Percentiles rank a stretch among this genome's conserved stretches.
These are phyloP conservation scores for Myathropa florea DNA, from an alignment of 2,888 invertebrate species.

Conservation along the genomic window DNA sequence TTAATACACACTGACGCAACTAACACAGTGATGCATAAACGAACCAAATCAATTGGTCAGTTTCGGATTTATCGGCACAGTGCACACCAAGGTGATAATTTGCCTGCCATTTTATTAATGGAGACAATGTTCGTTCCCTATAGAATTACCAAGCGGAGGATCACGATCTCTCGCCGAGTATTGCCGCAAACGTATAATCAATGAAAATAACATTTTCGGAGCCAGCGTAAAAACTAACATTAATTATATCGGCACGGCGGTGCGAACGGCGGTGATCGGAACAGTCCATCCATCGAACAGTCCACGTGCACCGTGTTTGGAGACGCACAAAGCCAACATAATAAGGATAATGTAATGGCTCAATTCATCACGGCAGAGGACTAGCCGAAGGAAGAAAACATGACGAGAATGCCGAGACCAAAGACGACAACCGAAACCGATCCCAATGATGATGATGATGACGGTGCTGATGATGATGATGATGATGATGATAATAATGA, in stretches of 20 bases:
- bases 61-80: slow-evolving; percentile 17
- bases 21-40: slow-evolving; percentile 7
- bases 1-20: not conserved
- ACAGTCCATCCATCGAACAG: slow-evolving; percentile 54
- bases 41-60: slow-evolving; percentile 58
- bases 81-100: slow-evolving; percentile 80
- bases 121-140: slow-evolving; percentile 72
- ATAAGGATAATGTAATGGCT: slow-evolving; percentile 60
- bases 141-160: slow-evolving; percentile 45
- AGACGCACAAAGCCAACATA: slow-evolving; percentile 60
- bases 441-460: slow-evolving; percentile 32
- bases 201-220: slow-evolving; percentile 80
- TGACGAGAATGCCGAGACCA: slow-evolving; percentile 12
- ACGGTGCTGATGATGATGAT: slow-evolving; percentile 36
- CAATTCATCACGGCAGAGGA: slow-evolving; percentile 55
- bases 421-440: slow-evolving; percentile 33
- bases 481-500: slow-evolving; percentile 42
- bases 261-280: slow-evolving; percentile 40
- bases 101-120: slow-evolving; percentile 80
- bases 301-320: slow-evolving; percentile 54
- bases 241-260: slow-evolving; percentile 76
- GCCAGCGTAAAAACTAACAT: slow-evolving; percentile 80
- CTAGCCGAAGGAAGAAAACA: slow-evolving; percentile 3
- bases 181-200: slow-evolving; percentile 76
- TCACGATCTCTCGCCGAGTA: slow-evolving; percentile 48